These are phyloP conservation scores for Pocillopora verrucosa DNA, from an alignment of 64 coral and sea anemone genomes.

Conservation along the genomic window DNA sequence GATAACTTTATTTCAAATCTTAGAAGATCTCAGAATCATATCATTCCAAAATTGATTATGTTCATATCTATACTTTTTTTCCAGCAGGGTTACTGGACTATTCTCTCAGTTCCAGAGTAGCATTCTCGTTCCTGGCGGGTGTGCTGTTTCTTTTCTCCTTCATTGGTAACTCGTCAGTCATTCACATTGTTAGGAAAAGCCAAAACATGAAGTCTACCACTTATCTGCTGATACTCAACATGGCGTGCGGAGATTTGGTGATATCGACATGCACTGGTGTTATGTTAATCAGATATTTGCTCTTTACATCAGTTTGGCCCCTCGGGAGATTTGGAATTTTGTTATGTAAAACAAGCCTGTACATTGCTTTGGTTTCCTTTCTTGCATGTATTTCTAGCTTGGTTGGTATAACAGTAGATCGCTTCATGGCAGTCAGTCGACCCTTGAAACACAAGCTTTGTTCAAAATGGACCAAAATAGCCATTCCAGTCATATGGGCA, in stretches of 20 bases:
- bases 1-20: no score
- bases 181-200: not conserved
- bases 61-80: not conserved
- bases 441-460: conserved; percentile 23
- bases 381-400: conserved; percentile 30
- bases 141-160: not conserved
- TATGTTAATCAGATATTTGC: not conserved
- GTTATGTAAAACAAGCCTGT: not conserved
- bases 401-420: conserved; percentile 34
- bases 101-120: not conserved
- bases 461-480: conserved; percentile 25
- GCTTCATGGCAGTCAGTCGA: conserved; percentile 28
- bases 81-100: not conserved
- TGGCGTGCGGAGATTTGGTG: conserved; percentile 4
- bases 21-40: no score
- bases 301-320: not conserved
- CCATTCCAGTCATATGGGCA: conserved; percentile 24
- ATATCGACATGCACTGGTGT: not conserved
- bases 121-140: not conserved
- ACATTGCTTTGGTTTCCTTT: not conserved
- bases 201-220: not conserved
- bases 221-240: conserved; percentile 8
- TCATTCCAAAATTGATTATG: no score
- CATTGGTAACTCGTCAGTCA: not conserved
- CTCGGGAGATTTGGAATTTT: not conserved